Percentiles rank a stretch among this genome's conserved stretches.
phyloP scores from a whole-genome alignment of 2,888 invertebrate species.

The Helicoverpa assulta region DNA sequence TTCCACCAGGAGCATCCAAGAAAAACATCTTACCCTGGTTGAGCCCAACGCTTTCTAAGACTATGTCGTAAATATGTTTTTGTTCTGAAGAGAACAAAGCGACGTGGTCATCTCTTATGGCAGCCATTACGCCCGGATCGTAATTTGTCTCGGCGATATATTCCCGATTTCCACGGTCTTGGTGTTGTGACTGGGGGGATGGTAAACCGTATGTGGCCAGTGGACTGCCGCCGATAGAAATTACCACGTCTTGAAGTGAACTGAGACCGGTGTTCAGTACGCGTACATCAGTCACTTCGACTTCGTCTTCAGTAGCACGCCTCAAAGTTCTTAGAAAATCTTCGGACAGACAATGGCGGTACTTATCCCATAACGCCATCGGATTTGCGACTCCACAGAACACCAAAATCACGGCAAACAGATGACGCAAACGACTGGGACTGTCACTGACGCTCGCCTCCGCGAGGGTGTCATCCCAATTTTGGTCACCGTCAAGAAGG shows the following conservation, averaged over 20 bases:
- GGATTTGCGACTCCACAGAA: no score
- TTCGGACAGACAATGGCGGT: neutral
- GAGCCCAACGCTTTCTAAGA: no score
- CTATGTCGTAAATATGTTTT: neutral
- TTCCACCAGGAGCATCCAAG: neutral
- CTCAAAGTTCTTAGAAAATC: neutral
- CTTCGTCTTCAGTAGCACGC: neutral
- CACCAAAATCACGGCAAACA: no score
- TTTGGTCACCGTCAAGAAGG: slow-evolving; percentile 16
- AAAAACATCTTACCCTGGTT: neutral
- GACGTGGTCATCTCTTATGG: neutral
- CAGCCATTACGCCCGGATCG: neutral
- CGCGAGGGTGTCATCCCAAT: slow-evolving; percentile 21
- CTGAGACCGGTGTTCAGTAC: no score
- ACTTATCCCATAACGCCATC: slow-evolving; percentile 14
- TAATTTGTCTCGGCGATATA: neutral
- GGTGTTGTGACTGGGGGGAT: neutral
- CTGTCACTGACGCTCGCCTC: no score
- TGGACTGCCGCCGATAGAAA: neutral
- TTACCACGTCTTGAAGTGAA: neutral
- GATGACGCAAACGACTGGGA: no score
- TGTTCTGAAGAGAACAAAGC: neutral
- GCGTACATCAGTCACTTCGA: neutral
- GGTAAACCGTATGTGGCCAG: neutral
- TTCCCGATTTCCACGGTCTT: neutral